Evolutionary conservation across 1,140 invertebrate genomes (phyloP), one percentile per base, ranked within the genome.

Genomic region (Drosophila quadrilineata): DNA sequence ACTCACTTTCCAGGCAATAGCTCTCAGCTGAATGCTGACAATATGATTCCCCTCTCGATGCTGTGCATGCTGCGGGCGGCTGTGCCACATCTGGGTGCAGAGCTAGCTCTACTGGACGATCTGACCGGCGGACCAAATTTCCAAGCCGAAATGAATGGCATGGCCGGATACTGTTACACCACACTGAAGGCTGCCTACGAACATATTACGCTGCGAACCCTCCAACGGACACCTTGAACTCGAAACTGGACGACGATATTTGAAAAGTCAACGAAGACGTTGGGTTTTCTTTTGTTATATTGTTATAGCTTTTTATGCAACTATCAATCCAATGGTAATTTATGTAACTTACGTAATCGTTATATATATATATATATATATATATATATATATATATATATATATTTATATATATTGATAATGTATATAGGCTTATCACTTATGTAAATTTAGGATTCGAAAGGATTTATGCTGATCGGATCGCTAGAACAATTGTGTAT

Each of bases 161-260:
- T 89, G 71, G 84, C 87, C 3, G 88, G 88, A n/a, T 89, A 89
- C 45, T 89, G 88, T 45, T 88, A 88, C 31, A 89, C 88, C 5
- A 89, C 88, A 12, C 54, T 89, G 0, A 89, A 89, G 54, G 88
- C 84, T 10, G 77, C 77, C 33, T 84, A 84, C 24, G 77, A 84
- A 29, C 80, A 84, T 36, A 60, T 84, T 8, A 84, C 79, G 4
- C 33, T 73, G 43, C 50, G 41, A 12, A 53, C 73, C 0, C 57
- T 84, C 9, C 79, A 85, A 49, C 58, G 53, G 19, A 48, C 35
- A 5, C 43, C 38, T 28, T 80, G 66, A 79, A 56, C 29, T 41
- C 16, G 5, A 16, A 24, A 21, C 9, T 4, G n/a, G 26, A 43
- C 41, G n/a, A n/a, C n/a, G n/a, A n/a, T n/a, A n/a, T n/a, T n/a